Evolutionary conservation across 2,888 invertebrate genomes (phyloP).

Genomic region (Acronicta aceris): DNA sequence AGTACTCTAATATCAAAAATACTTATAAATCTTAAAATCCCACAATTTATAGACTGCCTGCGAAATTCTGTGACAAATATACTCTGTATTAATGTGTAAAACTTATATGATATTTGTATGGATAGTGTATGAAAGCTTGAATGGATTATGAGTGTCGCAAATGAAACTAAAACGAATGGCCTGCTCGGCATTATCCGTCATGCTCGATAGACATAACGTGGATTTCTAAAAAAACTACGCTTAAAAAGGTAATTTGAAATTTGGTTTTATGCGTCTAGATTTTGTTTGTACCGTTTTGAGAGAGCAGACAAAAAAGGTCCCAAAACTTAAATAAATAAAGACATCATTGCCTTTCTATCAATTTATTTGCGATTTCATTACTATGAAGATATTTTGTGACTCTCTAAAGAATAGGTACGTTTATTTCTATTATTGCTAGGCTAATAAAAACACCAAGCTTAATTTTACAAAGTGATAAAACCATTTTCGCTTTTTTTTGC

Average conservation of each 20-base stretch:
- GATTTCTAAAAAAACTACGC: conserved; percentile 49
- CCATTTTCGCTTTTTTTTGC: too few relatives aligned
- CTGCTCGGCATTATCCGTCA: conserved; percentile 75
- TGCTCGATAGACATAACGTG: conserved; percentile 55
- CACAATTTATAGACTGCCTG: conserved; percentile 27
- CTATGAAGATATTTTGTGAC: too few relatives aligned
- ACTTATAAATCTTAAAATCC: conserved; percentile 3
- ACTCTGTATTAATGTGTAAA: conserved; percentile 19
- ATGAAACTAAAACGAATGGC: conserved; percentile 82
- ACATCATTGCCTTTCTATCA: too few relatives aligned
- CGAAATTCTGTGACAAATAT: conserved; percentile 40
- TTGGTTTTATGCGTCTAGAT: neutral
- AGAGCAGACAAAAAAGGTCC: too few relatives aligned
- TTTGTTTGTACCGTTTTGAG: too few relatives aligned
- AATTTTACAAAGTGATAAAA: too few relatives aligned
- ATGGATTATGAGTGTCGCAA: conserved; percentile 81
- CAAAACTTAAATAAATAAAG: too few relatives aligned
- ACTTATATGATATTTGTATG: conserved; percentile 42
- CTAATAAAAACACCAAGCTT: too few relatives aligned
- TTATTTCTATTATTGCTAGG: too few relatives aligned
- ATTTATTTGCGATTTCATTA: too few relatives aligned
- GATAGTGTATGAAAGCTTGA: conserved; percentile 64
- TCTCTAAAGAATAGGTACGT: too few relatives aligned
- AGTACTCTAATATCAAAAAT: neutral
- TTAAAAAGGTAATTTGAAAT: neutral